phyloP scores from a whole-genome alignment of 2,888 invertebrate genomes.

The Drosophila emarginata region DNA sequence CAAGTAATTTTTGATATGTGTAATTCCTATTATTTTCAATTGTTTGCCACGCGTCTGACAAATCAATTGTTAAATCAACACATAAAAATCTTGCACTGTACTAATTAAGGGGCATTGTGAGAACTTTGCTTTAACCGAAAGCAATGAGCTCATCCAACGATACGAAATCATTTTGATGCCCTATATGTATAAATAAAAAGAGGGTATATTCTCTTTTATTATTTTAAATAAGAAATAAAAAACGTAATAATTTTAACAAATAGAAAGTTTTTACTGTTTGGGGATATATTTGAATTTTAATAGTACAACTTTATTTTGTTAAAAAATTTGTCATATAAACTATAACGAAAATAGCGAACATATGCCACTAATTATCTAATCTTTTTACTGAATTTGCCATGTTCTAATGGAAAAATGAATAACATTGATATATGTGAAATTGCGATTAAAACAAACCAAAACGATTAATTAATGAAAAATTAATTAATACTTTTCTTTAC shows the following conservation, averaged over 20 bases:
- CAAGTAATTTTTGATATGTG: not conserved
- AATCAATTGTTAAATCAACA: conserved; percentile 19
- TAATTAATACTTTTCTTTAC: not conserved
- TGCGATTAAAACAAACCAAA: too few relatives aligned
- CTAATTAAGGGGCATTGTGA: conserved; percentile 58
- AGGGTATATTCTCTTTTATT: conserved; percentile 24
- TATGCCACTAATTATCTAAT: too few relatives aligned
- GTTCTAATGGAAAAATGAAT: too few relatives aligned
- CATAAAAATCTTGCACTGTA: conserved; percentile 12
- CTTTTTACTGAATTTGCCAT: too few relatives aligned
- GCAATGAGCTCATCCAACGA: conserved; percentile 62
- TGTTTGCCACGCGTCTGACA: conserved; percentile 24
- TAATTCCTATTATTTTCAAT: conserved; percentile 3
- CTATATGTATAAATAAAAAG: not conserved
- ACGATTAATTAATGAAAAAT: too few relatives aligned
- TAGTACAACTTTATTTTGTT: too few relatives aligned
- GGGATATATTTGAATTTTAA: too few relatives aligned
- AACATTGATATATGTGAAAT: too few relatives aligned
- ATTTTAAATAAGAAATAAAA: conserved; percentile 20
- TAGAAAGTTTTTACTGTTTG: too few relatives aligned
- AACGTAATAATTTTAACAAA: too few relatives aligned
- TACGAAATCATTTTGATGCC: conserved; percentile 2
- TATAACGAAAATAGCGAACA: too few relatives aligned
- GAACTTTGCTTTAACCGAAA: conserved; percentile 36
- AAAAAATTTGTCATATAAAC: too few relatives aligned